Conservation (phyloP, 2,888 invertebrate species). For the Zele albiditarsus region DNA sequence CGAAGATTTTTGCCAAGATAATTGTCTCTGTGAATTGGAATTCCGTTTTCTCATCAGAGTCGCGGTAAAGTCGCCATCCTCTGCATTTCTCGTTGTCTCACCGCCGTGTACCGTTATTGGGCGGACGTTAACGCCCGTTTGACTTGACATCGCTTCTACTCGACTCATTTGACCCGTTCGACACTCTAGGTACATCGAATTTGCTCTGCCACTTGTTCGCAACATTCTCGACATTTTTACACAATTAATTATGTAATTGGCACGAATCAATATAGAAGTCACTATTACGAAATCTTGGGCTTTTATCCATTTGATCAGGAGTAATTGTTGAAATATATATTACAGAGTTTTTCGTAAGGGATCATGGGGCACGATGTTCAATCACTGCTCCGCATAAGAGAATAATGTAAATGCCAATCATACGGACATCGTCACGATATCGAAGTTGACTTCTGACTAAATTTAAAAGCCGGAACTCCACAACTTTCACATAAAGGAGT, state of each 20-base stretch:
- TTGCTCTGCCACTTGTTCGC: slow-evolving; percentile 10
- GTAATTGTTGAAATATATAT: not conserved
- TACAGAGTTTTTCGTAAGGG: slow-evolving; percentile 1
- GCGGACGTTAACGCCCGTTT: slow-evolving; percentile 19
- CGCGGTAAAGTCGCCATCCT: slow-evolving; percentile 6
- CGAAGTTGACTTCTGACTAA: slow-evolving; percentile 38
- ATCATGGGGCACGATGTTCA: not conserved
- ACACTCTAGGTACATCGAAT: slow-evolving; percentile 17
- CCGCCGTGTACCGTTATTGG: slow-evolving; percentile 43
- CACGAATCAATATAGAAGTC: not conserved
- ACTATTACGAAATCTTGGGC: not conserved
- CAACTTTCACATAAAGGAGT: not conserved
- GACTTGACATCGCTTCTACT: slow-evolving; percentile 18
- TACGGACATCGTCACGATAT: slow-evolving; percentile 5
- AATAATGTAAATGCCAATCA: not conserved
- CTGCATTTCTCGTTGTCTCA: slow-evolving; percentile 14
- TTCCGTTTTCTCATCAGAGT: slow-evolving; percentile 20
- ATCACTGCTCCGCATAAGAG: slow-evolving; percentile 11
- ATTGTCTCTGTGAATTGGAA: slow-evolving; percentile 45
- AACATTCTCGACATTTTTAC: slow-evolving; percentile 26
- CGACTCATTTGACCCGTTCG: slow-evolving; percentile 4
- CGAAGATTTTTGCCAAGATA: slow-evolving; percentile 50
- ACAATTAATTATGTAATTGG: not conserved
- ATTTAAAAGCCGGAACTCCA: slow-evolving; percentile 13
- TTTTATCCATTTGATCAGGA: not conserved